Conservation (phyloP, 2,888 invertebrate species). For the Diplazon laetatorius region DNA sequence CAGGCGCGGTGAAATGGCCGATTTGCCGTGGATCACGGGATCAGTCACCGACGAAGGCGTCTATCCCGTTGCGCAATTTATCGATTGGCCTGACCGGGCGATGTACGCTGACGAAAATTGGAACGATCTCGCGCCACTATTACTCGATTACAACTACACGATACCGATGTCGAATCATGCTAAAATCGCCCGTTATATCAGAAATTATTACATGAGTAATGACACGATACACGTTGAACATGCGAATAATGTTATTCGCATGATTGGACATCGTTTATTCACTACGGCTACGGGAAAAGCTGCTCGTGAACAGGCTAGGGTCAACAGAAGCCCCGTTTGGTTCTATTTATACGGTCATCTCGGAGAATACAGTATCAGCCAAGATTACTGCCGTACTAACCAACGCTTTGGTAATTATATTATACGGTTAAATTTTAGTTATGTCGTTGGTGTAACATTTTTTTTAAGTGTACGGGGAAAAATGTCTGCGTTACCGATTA, state of each 20-base stretch:
- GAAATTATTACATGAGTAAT: constrained; percentile 83
- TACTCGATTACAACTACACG: constrained; percentile 85
- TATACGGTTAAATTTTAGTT: not conserved
- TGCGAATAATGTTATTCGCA: constrained; percentile 75
- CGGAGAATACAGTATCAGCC: not conserved
- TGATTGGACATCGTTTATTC: constrained; percentile 86
- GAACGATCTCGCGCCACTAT: constrained; percentile 84
- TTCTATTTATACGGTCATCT: constrained; percentile 67
- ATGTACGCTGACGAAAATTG: constrained; percentile 84
- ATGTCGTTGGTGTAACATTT: not conserved
- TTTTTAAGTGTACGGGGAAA: too few species aligned
- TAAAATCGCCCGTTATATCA: constrained; percentile 83
- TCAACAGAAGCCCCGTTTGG: constrained; percentile 84
- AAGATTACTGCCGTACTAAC: not conserved
- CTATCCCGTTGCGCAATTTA: constrained; percentile 85
- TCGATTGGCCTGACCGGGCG: constrained; percentile 81
- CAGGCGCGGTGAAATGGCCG: constrained; percentile 84
- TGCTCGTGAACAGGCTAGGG: constrained; percentile 84
- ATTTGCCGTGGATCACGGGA: constrained; percentile 87
- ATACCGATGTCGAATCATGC: constrained; percentile 81
- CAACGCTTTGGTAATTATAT: not conserved
- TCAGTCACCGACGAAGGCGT: constrained; percentile 87
- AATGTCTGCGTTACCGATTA: too few species aligned
- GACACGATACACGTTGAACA: constrained; percentile 83
- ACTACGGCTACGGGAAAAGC: constrained; percentile 84